Evolutionary conservation across 2,797 vertebrate genomes (phyloP).

Genomic region (Leuciscus waleckii): DNA sequence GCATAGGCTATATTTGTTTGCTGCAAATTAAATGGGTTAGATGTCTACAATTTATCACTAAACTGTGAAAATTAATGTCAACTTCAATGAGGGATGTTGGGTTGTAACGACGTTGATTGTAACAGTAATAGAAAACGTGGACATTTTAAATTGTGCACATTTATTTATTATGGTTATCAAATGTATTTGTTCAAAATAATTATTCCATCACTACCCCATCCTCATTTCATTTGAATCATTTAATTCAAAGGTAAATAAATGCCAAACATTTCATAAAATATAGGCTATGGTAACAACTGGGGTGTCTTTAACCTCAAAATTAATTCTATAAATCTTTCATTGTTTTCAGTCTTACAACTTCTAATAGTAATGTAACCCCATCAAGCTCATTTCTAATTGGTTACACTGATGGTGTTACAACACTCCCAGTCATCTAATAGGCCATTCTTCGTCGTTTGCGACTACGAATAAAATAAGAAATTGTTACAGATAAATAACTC

Average conservation of each 20-base stretch:
- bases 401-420: slow-evolving; percentile 37
- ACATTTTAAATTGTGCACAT: neutral
- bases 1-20: neutral
- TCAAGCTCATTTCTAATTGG: slow-evolving; percentile 28
- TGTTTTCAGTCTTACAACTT: neutral
- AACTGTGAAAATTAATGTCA: neutral
- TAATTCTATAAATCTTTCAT: neutral
- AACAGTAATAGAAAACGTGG: neutral
- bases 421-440: neutral
- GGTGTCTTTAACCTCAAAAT: slow-evolving; percentile 2
- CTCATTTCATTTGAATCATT: neutral
- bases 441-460: slow-evolving; percentile 37
- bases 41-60: neutral
- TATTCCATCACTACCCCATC: neutral
- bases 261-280: neutral
- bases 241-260: neutral
- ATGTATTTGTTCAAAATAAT: neutral
- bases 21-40: neutral
- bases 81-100: neutral
- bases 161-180: neutral
- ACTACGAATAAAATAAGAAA: slow-evolving; percentile 50
- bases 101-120: neutral
- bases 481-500: slow-evolving; percentile 67
- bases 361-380: neutral
- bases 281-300: neutral